These are phyloP conservation scores for Linurgus olivaceus DNA, from an alignment of 2,797 vertebrate species.

Conservation along the genomic window DNA sequence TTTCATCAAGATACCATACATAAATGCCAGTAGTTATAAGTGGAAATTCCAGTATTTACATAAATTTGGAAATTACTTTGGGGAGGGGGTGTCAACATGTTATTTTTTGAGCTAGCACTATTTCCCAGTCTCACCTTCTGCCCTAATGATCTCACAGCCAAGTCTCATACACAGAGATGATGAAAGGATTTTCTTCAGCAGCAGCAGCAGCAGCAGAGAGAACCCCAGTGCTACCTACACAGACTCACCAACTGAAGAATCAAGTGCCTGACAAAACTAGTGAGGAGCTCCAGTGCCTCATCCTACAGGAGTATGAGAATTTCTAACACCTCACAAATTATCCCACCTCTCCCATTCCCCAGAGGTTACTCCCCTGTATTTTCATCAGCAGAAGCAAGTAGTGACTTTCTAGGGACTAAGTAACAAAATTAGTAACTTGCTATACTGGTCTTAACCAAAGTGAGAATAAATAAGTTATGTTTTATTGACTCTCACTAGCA, in stretches of 20 bases:
- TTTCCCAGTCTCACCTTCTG: background rate
- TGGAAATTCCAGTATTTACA: background rate
- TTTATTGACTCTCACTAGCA: background rate
- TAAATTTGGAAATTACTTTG: background rate
- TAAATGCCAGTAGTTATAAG: background rate
- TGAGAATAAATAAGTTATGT: background rate
- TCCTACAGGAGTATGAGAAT: background rate
- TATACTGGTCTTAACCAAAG: background rate
- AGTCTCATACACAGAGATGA: background rate
- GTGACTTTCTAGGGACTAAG: background rate
- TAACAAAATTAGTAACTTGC: background rate
- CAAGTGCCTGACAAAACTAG: background rate
- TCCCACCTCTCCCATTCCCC: background rate
- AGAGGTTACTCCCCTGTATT: background rate
- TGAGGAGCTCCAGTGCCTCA: background rate
- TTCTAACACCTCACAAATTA: background rate
- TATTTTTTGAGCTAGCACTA: background rate
- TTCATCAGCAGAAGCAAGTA: background rate
- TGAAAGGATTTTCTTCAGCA: background rate
- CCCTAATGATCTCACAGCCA: background rate
- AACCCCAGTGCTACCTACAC: background rate
- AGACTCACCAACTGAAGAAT: background rate
- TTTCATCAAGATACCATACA: background rate
- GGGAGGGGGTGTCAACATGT: fast-evolving
- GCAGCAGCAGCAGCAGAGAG: background rate